Evolutionary conservation across 2,113 vertebrate genomes (phyloP).

Genomic region (Azemiops feae): DNA sequence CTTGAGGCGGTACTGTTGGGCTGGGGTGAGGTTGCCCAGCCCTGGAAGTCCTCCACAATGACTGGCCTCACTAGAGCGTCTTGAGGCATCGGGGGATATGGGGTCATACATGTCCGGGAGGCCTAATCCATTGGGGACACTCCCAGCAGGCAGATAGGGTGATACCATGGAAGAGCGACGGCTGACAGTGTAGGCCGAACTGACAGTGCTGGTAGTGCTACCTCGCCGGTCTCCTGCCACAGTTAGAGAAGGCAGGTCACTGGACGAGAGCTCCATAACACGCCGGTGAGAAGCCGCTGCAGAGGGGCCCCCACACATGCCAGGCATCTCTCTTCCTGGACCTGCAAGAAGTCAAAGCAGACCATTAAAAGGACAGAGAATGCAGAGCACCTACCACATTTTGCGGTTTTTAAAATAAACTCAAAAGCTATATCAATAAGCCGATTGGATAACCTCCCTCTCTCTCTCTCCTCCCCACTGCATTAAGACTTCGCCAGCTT

Average conservation of each 20-base stretch:
- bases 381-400: neutral
- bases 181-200: conserved; percentile 93
- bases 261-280: conserved; percentile 74
- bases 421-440: neutral
- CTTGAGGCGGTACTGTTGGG: conserved; percentile 90
- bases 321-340: conserved; percentile 65
- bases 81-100: conserved; percentile 72
- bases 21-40: conserved; percentile 80
- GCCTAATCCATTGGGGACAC: conserved; percentile 35
- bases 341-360: conserved; percentile 45
- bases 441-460: neutral
- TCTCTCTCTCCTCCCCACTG: neutral
- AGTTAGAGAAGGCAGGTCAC: conserved; percentile 58
- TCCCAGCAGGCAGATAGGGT: conserved; percentile 77
- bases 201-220: conserved; percentile 90
- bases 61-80: conserved; percentile 66
- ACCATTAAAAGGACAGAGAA: neutral
- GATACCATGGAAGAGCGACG: conserved; percentile 88
- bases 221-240: conserved; percentile 78
- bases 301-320: conserved; percentile 66
- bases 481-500: neutral
- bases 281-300: conserved; percentile 75
- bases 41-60: conserved; percentile 72
- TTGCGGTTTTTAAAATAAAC: neutral
- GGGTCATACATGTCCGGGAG: conserved; percentile 67